Base-by-base conservation (phyloP, 2,113 vertebrate genomes). In the Microcebus lehilahytsara region DNA sequence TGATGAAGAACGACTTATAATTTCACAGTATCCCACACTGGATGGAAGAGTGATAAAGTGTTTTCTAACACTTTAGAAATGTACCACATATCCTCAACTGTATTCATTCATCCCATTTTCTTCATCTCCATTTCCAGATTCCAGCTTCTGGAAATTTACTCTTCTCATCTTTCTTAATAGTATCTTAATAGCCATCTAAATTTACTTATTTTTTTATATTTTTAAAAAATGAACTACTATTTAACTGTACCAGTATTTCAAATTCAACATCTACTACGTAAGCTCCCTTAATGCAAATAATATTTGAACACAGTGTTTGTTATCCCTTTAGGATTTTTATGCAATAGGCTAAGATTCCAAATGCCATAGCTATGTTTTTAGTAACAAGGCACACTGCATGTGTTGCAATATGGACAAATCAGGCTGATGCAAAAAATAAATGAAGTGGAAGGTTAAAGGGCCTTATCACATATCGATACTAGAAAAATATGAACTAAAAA, bases 401-500 rank as follows among this genome's bases (percentile, higher is more conserved):
- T 58, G 53, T 79, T 79, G 22, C 11, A 92, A 4, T 40, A 51
- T 42, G 30, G 23, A 11, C 22, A 85, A 69, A 74, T 69, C 62
- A 85, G 58, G 32, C 51, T 91, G 30, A 60, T 42, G 20, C 37
- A 84, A 14, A 46, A 66, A 92, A 60, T 42, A 69, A 66, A 77
- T 60, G 67, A 62, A 85, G 20, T 66, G 19, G n/a, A 16, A 32
- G 30, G 5, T 27, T 71, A 42, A 85, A 93, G 3, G 42, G 17
- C 9, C 75, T 95, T 74, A 58, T 53, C 49, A 64, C 40, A 25
- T 72, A 62, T 40, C 37, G 10, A 27, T 67, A n/a, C 80, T n/a
- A 86, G 34, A 51, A 87, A 93, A 96, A 84, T 75, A 66, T 37
- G 10, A 81, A 75, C 7, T 49, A 56, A 83, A 95, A 89, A 91